These are phyloP conservation scores for Limnothrissa miodon DNA, from an alignment of 2,113 vertebrate species.

Conservation along the genomic window DNA sequence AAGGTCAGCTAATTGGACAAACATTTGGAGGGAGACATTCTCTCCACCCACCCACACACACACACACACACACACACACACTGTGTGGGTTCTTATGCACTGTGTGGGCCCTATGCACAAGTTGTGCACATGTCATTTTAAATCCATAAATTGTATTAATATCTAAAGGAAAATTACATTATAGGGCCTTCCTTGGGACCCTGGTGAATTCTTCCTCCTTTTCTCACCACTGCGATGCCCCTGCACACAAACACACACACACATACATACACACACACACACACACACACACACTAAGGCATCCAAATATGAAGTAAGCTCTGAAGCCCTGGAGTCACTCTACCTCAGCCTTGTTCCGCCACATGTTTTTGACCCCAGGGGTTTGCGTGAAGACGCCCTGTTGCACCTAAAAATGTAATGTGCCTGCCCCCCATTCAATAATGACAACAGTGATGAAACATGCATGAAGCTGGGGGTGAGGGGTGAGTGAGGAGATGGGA, in stretches of 20 bases:
- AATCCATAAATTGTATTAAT: no score
- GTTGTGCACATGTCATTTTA: no score
- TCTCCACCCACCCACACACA: not conserved
- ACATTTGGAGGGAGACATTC: not conserved
- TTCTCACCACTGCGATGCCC: not conserved
- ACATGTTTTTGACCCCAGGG: constrained; percentile 17
- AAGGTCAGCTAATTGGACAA: constrained; percentile 22
- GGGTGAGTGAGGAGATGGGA: not conserved
- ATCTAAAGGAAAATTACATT: no score
- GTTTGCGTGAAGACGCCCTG: no score
- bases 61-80: constrained; percentile 16
- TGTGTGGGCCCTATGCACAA: no score
- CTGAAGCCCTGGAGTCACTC: not conserved
- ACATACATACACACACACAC: constrained; percentile 4
- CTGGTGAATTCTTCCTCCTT: no score
- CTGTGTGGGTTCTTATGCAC: not conserved
- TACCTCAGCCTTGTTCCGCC: not conserved
- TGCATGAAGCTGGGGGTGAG: constrained; percentile 21
- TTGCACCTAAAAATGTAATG: not conserved
- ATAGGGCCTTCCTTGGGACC: no score
- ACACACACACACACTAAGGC: not conserved
- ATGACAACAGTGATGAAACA: constrained; percentile 39
- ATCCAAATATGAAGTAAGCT: not conserved
- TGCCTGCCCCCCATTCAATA: constrained; percentile 21
- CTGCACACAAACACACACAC: constrained; percentile 2